Base-by-base conservation (phyloP, 2,797 vertebrate species). In the Linurgus olivaceus region DNA sequence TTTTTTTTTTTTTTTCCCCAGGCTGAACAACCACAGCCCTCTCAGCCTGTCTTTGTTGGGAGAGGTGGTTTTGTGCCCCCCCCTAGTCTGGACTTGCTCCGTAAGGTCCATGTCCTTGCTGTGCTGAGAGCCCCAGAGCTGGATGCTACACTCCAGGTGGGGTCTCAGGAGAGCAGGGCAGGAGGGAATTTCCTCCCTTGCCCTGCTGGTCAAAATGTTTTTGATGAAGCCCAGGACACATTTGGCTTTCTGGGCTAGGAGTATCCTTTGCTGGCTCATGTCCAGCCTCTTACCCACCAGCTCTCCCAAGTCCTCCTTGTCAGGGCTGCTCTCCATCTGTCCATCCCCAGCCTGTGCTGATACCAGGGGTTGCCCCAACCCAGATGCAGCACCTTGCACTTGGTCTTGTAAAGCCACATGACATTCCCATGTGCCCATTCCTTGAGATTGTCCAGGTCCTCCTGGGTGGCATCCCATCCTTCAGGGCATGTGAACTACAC, bases 211-310 rank as follows among this genome's bases (percentile, higher is more conserved):
- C 70, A 48, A 6, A 13, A 5, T 20, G 42, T 6, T 48, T 55
- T 37, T 10, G 26, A 24, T 68, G 35, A 2, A 81, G 3, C 4
- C 7, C 23, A 24, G 70, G 31, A 42, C 11, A 42, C 3, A 2
- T 2, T 0, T 33, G 42, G 9, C 11, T 29, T 62, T 75, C 28
- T 29, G 42, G 42, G 24, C 24, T 6, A 23, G 28, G 16, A 68
- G 23, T 7, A 20, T 28, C 33, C n/a, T 26, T 5, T 19, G 23
- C 11, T 0, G 0, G 21, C 7, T 57, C 37, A 38, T 13, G 8
- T 25, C 37, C 44, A 45, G 10, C 13, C 24, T 50, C 44, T 45
- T 38, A 50, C 4, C 24, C 37, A 38, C 7, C 63, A 38, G 50
- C 14, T 57, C 4, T 7, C 17, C 8, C 10, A 38, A 26, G 37